These are phyloP conservation scores for Rotaria socialis DNA, from an alignment of 2,888 invertebrate species.

Conservation along the genomic window DNA sequence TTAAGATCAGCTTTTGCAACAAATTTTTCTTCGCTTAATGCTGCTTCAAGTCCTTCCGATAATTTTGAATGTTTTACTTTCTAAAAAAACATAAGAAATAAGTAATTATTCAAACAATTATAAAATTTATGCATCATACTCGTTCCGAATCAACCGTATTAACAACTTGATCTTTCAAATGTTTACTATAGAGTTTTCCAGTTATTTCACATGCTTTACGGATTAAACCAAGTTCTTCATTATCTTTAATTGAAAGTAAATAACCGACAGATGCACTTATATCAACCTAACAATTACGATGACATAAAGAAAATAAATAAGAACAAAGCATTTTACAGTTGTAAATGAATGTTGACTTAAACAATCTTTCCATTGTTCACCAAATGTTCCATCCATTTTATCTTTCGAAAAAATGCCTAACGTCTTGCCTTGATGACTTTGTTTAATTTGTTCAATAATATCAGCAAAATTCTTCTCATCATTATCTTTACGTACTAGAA, in stretches of 20 bases:
- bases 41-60: conserved; percentile 86
- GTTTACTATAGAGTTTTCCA: conserved; percentile 89
- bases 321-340: neutral
- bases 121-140: conserved; percentile 50
- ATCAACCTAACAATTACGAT: neutral
- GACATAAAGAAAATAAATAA: neutral
- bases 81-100: conserved; percentile 61
- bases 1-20: conserved; percentile 80
- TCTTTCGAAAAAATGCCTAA: conserved; percentile 45
- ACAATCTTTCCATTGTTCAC: conserved; percentile 44
- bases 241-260: conserved; percentile 89
- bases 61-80: conserved; percentile 92
- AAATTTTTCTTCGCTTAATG: conserved; percentile 89
- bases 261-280: conserved; percentile 52
- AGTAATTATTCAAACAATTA: conserved; percentile 1
- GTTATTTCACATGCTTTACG: conserved; percentile 88
- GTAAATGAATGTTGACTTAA: conserved; percentile 41
- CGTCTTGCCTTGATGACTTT: conserved; percentile 39
- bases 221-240: conserved; percentile 78
- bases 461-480: conserved; percentile 43
- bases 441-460: conserved; percentile 43
- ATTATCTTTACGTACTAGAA: conserved; percentile 43
- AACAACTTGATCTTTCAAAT: conserved; percentile 92
- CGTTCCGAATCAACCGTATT: conserved; percentile 94
- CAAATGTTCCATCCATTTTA: conserved; percentile 43